Conservation (phyloP, 2,888 invertebrate genomes). For the Tetranychus truncatus region DNA sequence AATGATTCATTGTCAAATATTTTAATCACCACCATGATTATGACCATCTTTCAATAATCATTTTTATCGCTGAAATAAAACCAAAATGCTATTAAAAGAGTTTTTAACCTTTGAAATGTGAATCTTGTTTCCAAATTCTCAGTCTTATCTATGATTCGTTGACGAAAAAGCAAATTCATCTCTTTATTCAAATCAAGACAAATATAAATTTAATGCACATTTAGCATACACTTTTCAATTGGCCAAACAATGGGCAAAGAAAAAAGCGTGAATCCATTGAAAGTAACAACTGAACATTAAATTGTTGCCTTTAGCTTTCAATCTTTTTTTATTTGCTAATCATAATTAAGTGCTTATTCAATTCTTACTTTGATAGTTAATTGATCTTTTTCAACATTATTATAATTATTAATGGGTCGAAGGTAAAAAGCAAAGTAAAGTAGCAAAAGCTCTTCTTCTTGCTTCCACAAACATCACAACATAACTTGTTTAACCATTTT, state of each 20-base stretch:
- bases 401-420: background rate
- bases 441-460: background rate
- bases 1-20: background rate
- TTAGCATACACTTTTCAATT: too few relatives aligned
- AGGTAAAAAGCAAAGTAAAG: background rate
- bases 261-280: background rate
- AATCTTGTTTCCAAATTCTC: too few relatives aligned
- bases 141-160: too few relatives aligned
- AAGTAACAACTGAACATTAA: background rate
- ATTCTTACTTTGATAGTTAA: background rate
- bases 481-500: background rate
- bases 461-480: background rate
- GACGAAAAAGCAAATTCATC: too few relatives aligned
- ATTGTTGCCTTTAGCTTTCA: background rate
- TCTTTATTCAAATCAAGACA: too few relatives aligned
- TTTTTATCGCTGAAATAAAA: too few relatives aligned
- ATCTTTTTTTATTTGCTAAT: background rate
- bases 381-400: background rate
- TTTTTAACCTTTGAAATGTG: too few relatives aligned
- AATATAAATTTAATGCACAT: too few relatives aligned
- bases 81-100: too few relatives aligned
- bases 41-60: too few relatives aligned
- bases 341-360: background rate
- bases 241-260: too few relatives aligned
- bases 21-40: too few relatives aligned